Percentiles rank a stretch among this genome's conserved stretches.
phyloP scores from a whole-genome alignment of 1,140 invertebrate species.

The Drosophila nigromelanica region DNA sequence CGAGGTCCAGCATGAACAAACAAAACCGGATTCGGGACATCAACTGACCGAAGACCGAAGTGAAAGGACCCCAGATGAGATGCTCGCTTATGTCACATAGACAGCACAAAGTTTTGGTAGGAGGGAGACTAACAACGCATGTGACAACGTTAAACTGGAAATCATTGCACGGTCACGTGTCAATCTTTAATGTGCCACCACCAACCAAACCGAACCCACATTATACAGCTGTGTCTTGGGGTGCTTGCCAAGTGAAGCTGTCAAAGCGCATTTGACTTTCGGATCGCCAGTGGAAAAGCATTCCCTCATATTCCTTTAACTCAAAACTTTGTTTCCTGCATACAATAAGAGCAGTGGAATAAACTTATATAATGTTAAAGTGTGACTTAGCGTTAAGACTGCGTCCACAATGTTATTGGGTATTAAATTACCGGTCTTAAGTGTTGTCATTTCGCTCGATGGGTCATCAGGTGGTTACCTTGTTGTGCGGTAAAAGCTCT shows the following conservation, averaged over 20 bases:
- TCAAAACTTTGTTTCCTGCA: conserved; percentile 39
- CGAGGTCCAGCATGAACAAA: background rate
- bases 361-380: conserved; percentile 42
- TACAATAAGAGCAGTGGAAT: conserved; percentile 48
- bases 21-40: background rate
- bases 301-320: background rate
- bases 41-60: conserved; percentile 22
- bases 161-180: conserved; percentile 84
- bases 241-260: conserved; percentile 47
- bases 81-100: conserved; percentile 34
- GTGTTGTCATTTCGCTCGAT: conserved; percentile 29
- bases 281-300: conserved; percentile 22
- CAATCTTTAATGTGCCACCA: conserved; percentile 70
- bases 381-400: conserved; percentile 6
- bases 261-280: conserved; percentile 68
- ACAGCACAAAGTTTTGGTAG: background rate
- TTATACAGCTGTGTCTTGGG: conserved; percentile 13
- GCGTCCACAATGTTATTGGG: conserved; percentile 9
- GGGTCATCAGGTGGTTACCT: conserved; percentile 38
- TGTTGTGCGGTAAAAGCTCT: conserved; percentile 1
- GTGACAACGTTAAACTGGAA: conserved; percentile 80
- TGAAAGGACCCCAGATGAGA: conserved; percentile 23
- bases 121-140: conserved; percentile 37
- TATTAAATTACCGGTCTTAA: conserved; percentile 36
- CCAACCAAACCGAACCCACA: conserved; percentile 3